phyloP scores from a whole-genome alignment of 2,113 vertebrate genomes.

The Nerophis ophidion region DNA sequence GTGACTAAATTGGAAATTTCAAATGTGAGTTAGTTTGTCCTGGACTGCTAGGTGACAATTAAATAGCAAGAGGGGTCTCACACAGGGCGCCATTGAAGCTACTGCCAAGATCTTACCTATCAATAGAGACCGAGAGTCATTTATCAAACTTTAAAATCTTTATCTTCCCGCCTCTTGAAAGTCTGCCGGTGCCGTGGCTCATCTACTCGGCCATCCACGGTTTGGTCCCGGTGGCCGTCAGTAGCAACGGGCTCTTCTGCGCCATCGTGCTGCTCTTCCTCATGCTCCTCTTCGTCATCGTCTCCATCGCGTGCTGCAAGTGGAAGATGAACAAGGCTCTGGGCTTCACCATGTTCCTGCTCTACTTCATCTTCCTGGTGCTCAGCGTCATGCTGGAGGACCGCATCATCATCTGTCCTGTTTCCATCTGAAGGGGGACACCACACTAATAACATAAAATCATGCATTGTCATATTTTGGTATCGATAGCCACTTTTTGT shows the following conservation, averaged over 20 bases:
- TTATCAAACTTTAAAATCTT: background rate
- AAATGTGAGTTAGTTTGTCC: too few relatives aligned
- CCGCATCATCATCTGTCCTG: conserved; percentile 81
- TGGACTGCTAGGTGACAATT: too few relatives aligned
- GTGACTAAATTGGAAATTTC: too few relatives aligned
- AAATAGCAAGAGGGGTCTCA: too few relatives aligned
- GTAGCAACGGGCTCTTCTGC: conserved; percentile 94
- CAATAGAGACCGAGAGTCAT: background rate
- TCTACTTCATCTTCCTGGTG: conserved; percentile 91
- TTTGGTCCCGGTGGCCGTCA: conserved; percentile 82
- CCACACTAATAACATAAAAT: background rate
- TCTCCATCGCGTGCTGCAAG: conserved; percentile 84
- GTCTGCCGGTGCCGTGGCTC: conserved; percentile 89
- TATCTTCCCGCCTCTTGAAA: conserved; percentile 51
- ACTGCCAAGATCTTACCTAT: too few relatives aligned
- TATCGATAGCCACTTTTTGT: background rate
- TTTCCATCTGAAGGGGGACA: conserved; percentile 53
- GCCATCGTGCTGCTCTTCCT: conserved; percentile 94
- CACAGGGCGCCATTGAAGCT: too few relatives aligned
- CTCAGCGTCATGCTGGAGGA: conserved; percentile 94
- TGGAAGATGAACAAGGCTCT: conserved; percentile 95
- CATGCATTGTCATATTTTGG: background rate
- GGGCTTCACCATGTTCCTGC: conserved; percentile 88
- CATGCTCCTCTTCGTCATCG: conserved; percentile 94
- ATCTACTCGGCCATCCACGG: conserved; percentile 75